Evolutionary conservation across 2,888 invertebrate genomes (phyloP).

Genomic region (Lasioglossum malachurum): DNA sequence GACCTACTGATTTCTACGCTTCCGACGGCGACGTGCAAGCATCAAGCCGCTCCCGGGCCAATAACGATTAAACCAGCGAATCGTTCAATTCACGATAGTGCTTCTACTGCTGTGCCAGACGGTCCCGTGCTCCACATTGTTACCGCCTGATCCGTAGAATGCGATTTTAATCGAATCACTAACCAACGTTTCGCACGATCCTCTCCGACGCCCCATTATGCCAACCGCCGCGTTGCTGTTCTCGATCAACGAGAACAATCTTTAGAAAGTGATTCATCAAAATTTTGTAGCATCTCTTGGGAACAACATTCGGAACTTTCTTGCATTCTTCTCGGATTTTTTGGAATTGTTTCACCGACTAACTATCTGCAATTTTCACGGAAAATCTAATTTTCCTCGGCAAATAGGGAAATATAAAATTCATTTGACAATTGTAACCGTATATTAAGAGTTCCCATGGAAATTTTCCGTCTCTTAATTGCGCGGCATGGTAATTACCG

Average conservation of each 20-base stretch:
- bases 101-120: not conserved
- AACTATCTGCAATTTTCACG: not conserved
- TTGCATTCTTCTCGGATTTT: not conserved
- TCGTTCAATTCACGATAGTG: constrained; percentile 20
- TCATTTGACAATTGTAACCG: not conserved
- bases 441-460: not conserved
- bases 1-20: constrained; percentile 52
- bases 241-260: not conserved
- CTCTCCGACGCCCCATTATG: not conserved
- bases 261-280: not conserved
- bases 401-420: not conserved
- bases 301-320: not conserved
- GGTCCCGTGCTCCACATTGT: not conserved
- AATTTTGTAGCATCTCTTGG: not conserved
- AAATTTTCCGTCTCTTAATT: not conserved
- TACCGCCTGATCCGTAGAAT: not conserved
- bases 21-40: constrained; percentile 6
- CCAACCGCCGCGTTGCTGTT: not conserved
- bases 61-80: constrained; percentile 32
- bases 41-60: constrained; percentile 9
- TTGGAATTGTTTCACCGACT: not conserved
- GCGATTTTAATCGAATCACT: constrained; percentile 13
- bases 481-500: not conserved
- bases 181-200: not conserved
- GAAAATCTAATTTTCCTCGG: not conserved